These are phyloP conservation scores for Abrostola triplasia DNA, from an alignment of 2,888 invertebrate species.

Conservation along the genomic window DNA sequence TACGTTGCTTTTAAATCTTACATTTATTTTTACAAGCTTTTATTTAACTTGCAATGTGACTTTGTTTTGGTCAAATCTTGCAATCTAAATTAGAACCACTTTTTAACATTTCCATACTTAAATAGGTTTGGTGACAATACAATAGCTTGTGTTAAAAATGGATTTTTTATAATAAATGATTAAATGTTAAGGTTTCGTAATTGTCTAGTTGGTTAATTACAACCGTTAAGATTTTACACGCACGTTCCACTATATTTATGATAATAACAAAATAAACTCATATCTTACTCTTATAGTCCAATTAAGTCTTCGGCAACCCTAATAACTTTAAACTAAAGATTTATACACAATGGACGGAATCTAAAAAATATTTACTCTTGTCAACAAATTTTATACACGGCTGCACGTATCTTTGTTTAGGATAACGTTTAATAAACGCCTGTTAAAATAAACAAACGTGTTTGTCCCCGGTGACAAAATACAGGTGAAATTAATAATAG, in stretches of 20 bases:
- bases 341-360: conserved; percentile 9
- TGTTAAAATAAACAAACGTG: conserved; percentile 38
- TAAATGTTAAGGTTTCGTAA: too few relatives aligned
- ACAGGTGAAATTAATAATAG: conserved; percentile 28
- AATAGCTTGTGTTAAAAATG: too few relatives aligned
- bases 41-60: too few relatives aligned
- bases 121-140: too few relatives aligned
- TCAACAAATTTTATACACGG: conserved; percentile 40
- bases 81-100: too few relatives aligned
- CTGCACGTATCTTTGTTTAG: conserved; percentile 54
- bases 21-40: too few relatives aligned
- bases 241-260: conserved; percentile 6
- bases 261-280: conserved; percentile 20
- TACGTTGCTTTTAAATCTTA: too few relatives aligned
- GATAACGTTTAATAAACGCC: conserved; percentile 52
- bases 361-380: conserved; percentile 19
- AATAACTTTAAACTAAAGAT: conserved; percentile 18
- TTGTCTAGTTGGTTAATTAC: not conserved
- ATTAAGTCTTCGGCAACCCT: conserved; percentile 2
- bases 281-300: conserved; percentile 13
- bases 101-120: too few relatives aligned
- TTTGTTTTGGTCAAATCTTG: too few relatives aligned
- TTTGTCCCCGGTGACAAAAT: conserved; percentile 38
- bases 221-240: conserved; percentile 5
- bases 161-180: too few relatives aligned